Evolutionary conservation across 2,113 vertebrate species (phyloP), one percentile per base, ranked within the genome.

Genomic region (Heterotilapia buettikoferi): DNA sequence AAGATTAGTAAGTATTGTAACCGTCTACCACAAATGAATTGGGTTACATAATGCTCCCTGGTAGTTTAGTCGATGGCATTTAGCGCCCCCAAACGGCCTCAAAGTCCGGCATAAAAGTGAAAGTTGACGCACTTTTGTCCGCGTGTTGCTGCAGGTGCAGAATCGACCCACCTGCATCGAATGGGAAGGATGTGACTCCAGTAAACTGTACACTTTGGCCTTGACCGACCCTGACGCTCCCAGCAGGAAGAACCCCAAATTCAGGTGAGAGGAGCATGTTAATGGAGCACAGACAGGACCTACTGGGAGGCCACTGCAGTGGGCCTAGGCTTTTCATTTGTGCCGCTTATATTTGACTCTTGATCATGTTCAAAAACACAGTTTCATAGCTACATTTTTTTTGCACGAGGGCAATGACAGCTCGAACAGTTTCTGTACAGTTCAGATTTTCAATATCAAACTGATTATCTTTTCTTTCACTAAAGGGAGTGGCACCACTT

Each of bases 401-500:
- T 31, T 8, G 18, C 26, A 79, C 11, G 14, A 47, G 29, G 0
- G 11, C 18, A 52, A 19, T 47, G 6, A 50, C 6, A 31, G 16
- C 68, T 29, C 24, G 33, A 6, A 45, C 12, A 31, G 14, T 50
- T 50, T 50, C 3, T 26, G 36, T 43, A 71, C 12, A 31, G 3
- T 19, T 50, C 2, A n/a, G 26, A 80, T 36, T 52, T 79, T 33
- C 6, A 61, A 31, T 52, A 7, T 29, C 43, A 76, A 47, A 76
- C 14, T 9, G 12, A 82, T 29, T 14, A 16, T 26, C 18, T 63
- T 10, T 68, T 9, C 2, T 80, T 80, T 53, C 6, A 1, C 13
- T 21, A 1, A 9, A 99, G 99, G 92, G 98, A 99, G 61, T 99
- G 98, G 98, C 98, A 99, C 82, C 99, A 99, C 90, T 99, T 98